A percentile compares a stretch with the other conserved stretches of the same genome.
Conservation (phyloP, 1,140 invertebrate species). For the Harlomillsia oculata region DNA sequence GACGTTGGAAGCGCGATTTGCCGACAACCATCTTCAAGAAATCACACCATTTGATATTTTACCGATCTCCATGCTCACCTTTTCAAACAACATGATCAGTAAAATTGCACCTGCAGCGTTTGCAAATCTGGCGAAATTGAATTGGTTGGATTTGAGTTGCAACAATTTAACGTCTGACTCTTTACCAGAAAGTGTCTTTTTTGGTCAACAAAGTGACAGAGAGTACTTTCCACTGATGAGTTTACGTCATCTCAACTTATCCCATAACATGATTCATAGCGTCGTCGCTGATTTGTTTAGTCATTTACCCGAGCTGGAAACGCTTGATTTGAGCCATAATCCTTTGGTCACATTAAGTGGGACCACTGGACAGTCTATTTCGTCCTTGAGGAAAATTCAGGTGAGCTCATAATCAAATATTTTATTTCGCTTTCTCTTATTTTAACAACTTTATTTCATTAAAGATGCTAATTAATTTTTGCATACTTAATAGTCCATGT, state of each 20-base stretch:
- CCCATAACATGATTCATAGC: conserved; percentile 25
- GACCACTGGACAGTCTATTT: conserved; percentile 10
- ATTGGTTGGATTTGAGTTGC: conserved; percentile 24
- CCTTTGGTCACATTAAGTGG: conserved; percentile 21
- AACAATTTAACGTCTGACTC: conserved; percentile 12
- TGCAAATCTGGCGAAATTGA: conserved; percentile 11
- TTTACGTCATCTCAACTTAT: conserved; percentile 17
- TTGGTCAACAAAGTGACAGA: conserved; percentile 3
- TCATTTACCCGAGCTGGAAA: conserved; percentile 18
- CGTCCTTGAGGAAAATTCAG: conserved; percentile 12
- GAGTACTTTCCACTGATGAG: conserved; percentile 23
- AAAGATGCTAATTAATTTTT: neutral
- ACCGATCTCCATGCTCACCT: conserved; percentile 1
- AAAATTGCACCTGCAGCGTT: conserved; percentile 20
- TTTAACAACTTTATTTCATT: neutral
- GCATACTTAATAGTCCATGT: conserved; percentile 3
- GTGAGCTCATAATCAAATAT: neutral
- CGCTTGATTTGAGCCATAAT: conserved; percentile 31
- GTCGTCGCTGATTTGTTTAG: conserved; percentile 26
- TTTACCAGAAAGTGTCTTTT: conserved; percentile 17
- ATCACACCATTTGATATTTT: conserved; percentile 19
- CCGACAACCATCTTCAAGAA: conserved; percentile 1
- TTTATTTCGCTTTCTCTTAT: neutral
- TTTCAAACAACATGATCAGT: conserved; percentile 15
- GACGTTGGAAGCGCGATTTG: conserved; percentile 9